Conservation (phyloP, 2,888 invertebrate species). For the Scaptodrosophila latifasciaeformis region DNA sequence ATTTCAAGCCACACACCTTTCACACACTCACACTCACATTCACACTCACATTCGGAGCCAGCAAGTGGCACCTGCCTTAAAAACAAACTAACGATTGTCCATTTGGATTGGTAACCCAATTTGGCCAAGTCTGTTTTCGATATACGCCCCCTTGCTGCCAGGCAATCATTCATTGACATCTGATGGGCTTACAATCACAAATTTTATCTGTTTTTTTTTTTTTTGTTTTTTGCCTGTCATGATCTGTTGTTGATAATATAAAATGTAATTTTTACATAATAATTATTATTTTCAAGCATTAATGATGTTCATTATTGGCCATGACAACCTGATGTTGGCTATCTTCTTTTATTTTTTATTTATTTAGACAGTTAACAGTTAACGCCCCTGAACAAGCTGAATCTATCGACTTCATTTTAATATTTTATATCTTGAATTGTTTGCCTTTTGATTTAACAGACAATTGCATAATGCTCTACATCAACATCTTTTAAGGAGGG, state of each 20-base stretch:
- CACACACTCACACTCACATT: no score
- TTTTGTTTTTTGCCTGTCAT: no score
- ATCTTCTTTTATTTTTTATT: background rate
- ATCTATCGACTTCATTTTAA: no score
- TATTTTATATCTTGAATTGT: conserved; percentile 13
- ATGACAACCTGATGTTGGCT: background rate
- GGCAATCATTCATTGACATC: no score
- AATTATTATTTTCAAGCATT: background rate
- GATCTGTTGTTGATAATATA: background rate
- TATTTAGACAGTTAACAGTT: conserved; percentile 1
- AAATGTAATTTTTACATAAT: background rate
- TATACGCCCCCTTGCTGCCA: background rate
- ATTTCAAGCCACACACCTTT: no score
- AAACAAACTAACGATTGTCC: no score
- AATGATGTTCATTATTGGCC: background rate
- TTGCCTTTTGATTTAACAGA: conserved; percentile 2
- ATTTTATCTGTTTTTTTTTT: no score
- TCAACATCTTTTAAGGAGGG: no score
- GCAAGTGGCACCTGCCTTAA: no score
- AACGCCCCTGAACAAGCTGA: background rate
- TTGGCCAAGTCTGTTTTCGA: background rate
- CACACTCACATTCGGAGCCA: no score
- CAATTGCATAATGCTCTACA: conserved; percentile 37
- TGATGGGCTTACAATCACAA: background rate
- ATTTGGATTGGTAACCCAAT: background rate